Evolutionary conservation across 2,888 invertebrate species (phyloP), one percentile per base, ranked within the genome.

Genomic region (Erannis defoliaria): DNA sequence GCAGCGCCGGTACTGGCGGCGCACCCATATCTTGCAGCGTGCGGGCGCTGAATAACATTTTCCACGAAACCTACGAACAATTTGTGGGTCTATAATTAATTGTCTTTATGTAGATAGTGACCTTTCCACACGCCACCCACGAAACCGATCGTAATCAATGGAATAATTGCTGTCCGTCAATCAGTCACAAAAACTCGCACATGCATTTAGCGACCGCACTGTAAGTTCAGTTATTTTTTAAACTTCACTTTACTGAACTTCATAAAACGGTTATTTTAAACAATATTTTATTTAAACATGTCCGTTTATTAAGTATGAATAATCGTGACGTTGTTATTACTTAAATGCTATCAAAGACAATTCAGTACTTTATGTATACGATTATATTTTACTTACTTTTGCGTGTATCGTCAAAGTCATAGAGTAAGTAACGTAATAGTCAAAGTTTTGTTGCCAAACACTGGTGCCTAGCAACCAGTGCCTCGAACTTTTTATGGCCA

Each of bases 11-110:
- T 31, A 77, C 51, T 48, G 81, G 68, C 14, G 85, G 81, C 55
- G 85, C 84, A 49, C 84, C 85, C 89, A 89, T 89, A 4, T 58
- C 74, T 50, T 70, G 58, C 70, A 75, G 48, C 38, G 77, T 71
- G 16, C 72, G 76, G 18, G 73, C 71, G 58, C 82, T 81, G 64
- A 80, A 77, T 80, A 88, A 73, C 85, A 88, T 84, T 55, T 57
- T 66, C 56, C 33, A 65, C 31, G 31, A 5, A 29, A 45, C 14
- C 10, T 26, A 16, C 4, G n/a, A 42, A n/a, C 23, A 23, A 42
- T 42, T 21, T 12, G 6, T 42, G 37, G 2, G 12, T 33, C 14
- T 35, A n/a, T 35, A 12, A 5, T 14, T 14, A 26, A 21, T 23
- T 42, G 21, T 42, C n/a, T 21, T n/a, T 42, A 26, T n/a, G n/a